Conservation (phyloP, 2,113 vertebrate genomes). For the Mastomys natalensis region DNA sequence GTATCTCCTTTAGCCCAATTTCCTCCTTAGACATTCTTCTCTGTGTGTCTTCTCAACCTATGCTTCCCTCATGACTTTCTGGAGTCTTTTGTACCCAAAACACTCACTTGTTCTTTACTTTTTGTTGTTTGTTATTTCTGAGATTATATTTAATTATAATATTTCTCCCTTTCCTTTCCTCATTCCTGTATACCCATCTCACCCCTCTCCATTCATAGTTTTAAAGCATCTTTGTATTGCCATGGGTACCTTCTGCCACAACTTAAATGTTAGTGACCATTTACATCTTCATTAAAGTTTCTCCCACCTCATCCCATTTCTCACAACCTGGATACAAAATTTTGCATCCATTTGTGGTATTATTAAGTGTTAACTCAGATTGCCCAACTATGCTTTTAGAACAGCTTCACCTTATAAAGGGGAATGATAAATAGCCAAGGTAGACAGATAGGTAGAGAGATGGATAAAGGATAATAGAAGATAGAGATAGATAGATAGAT, state of each 20-base stretch:
- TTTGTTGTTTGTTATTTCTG: background rate
- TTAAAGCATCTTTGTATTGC: background rate
- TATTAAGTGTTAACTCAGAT: background rate
- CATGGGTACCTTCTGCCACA: background rate
- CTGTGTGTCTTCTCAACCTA: background rate
- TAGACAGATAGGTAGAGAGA: background rate
- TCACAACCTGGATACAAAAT: background rate
- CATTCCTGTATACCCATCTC: no score
- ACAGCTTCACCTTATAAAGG: background rate
- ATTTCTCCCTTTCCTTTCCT: background rate
- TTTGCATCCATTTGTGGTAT: background rate
- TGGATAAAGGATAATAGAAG: background rate
- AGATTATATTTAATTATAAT: background rate
- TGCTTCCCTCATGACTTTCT: background rate
- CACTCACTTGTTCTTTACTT: background rate
- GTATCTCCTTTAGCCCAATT: background rate
- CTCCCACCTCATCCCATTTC: background rate
- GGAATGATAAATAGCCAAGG: background rate
- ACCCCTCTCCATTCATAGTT: background rate
- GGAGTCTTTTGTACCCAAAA: background rate
- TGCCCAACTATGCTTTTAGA: background rate
- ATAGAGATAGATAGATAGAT: background rate
- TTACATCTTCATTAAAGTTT: background rate
- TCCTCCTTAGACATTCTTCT: background rate
- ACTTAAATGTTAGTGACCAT: background rate